Evolutionary conservation across 2,888 invertebrate genomes (phyloP).

Genomic region (Melinaea menophilus): DNA sequence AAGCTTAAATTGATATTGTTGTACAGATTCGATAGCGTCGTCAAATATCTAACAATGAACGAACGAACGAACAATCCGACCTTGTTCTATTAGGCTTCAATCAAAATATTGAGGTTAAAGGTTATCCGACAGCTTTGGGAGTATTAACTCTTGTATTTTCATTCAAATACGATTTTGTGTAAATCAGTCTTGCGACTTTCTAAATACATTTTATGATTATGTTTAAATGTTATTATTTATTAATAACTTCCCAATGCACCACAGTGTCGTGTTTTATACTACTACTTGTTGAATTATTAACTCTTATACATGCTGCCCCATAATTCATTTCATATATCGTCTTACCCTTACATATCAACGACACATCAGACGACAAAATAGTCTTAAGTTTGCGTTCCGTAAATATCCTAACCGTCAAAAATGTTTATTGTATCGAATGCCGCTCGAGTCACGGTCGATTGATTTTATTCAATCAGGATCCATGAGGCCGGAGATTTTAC

Average conservation of each 20-base stretch:
- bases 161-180: constrained; percentile 8
- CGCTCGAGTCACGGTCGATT: constrained; percentile 63
- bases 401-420: constrained; percentile 51
- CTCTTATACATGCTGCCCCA: neutral
- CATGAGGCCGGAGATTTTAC: constrained; percentile 41
- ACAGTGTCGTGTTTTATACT: too few species aligned
- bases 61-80: constrained; percentile 51
- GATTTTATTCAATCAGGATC: constrained; percentile 51
- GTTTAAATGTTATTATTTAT: neutral
- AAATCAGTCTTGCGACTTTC: neutral
- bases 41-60: constrained; percentile 20
- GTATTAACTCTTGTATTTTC: constrained; percentile 16
- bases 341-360: neutral
- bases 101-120: constrained; percentile 68
- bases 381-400: constrained; percentile 42
- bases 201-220: neutral
- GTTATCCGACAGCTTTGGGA: constrained; percentile 49
- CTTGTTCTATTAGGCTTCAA: constrained; percentile 63
- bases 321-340: too few species aligned
- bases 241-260: too few species aligned
- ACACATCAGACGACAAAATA: constrained; percentile 26
- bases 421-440: constrained; percentile 57
- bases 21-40: constrained; percentile 12
- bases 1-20: constrained; percentile 6
- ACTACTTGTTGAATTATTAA: too few species aligned